Base-by-base conservation (phyloP, 2,888 invertebrate genomes). In the Sicus ferrugineus region DNA sequence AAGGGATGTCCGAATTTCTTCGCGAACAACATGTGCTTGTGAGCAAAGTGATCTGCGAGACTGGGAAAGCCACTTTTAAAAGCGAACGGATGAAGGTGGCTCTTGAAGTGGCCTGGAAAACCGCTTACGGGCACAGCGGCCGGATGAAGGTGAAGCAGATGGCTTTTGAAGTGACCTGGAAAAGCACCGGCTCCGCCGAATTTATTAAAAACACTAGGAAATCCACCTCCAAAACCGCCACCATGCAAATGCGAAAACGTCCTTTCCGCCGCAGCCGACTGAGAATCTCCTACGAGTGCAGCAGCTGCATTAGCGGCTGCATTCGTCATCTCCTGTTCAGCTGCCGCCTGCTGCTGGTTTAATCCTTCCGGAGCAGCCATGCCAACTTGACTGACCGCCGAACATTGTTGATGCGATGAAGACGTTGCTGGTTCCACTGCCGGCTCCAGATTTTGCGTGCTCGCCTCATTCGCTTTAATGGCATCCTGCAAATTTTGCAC, bases 61-160 rank as follows among this genome's bases (percentile, higher is more conserved):
- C 14, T 21, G 16, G 23, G 4, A 7, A 54, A 14, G 54, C 54
- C 26, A 11, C 26, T 23, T 1, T 21, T 21, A 23, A 3, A 54
- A n/a, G n/a, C n/a, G n/a, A n/a, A n/a, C n/a, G n/a, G 16, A n/a
- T 42, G 42, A 16, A 7, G 11, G 4, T 1, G 9, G 11, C 16
- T 9, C 42, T 14, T 14, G 42, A n/a, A 42, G 42, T n/a, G 16
- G 34, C 34, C 34, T 9, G 7, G 34, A 34, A 34, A 34, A 0
- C 71, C 48, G 0, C 58, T 19, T n/a, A 46, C 54, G 6, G 50
- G 67, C 1, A 70, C 52, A 0, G 52, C 58, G 11, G 62, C 70
- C 26, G 42, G 19, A 0, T 66, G 69, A 50, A 78, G 71, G 74
- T 52, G 75, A 11, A 14, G 14, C 34, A 38, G 23, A 6, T 19